These are phyloP conservation scores for Rhinoderma darwinii DNA, from an alignment of 2,113 vertebrate genomes.

Conservation along the genomic window DNA sequence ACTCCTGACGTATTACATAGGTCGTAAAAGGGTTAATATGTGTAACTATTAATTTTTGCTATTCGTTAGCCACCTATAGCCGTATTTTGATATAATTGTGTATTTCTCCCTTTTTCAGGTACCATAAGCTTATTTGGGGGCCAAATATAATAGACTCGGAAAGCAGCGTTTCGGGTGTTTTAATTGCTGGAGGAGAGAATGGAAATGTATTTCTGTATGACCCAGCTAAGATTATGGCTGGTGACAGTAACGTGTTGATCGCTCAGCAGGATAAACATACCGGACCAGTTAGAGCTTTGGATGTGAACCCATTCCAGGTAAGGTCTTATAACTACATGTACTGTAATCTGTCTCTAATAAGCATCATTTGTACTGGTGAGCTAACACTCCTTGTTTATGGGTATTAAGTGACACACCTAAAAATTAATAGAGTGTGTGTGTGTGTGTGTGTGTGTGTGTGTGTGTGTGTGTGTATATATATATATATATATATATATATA, in stretches of 20 bases:
- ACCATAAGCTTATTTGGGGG: conserved; percentile 95
- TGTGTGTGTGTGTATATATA: no score
- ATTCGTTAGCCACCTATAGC: not conserved
- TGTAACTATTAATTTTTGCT: no score
- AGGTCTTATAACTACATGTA: conserved; percentile 59
- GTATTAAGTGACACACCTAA: not conserved
- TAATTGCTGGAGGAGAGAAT: conserved; percentile 94
- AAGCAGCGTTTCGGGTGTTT: conserved; percentile 79
- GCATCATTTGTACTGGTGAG: not conserved
- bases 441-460: no score
- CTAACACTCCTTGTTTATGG: not conserved
- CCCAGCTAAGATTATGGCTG: conserved; percentile 87
- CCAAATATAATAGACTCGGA: conserved; percentile 76
- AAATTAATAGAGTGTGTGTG: no score
- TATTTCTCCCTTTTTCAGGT: conserved; percentile 73
- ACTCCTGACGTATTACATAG: no score
- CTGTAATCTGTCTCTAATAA: not conserved
- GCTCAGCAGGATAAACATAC: conserved; percentile 88
- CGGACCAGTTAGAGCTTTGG: conserved; percentile 90
- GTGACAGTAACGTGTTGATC: conserved; percentile 84
- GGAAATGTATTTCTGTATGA: conserved; percentile 93
- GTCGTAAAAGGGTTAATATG: no score
- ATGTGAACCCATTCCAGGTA: conserved; percentile 94
- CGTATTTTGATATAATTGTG: not conserved
- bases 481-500: no score